Conservation (phyloP, 2,113 vertebrate genomes). For the Gallinago jamesoni region DNA sequence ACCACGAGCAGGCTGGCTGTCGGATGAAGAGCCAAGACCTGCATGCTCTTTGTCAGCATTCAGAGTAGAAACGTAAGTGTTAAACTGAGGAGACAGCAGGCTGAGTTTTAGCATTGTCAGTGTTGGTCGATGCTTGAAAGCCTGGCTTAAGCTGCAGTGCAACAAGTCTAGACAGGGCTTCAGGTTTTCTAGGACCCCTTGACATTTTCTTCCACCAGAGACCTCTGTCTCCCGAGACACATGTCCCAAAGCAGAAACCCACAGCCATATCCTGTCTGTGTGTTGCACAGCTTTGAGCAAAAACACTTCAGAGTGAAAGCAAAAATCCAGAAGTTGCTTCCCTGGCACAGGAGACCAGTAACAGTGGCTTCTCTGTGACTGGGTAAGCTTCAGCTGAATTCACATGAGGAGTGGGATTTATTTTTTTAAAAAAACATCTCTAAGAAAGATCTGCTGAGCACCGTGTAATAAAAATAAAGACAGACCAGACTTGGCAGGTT, state of each 20-base stretch:
- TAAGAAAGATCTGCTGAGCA: neutral
- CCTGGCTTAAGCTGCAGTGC: neutral
- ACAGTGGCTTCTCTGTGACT: neutral
- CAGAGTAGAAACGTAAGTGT: neutral
- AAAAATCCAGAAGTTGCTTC: neutral
- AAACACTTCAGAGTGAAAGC: neutral
- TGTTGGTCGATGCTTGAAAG: neutral
- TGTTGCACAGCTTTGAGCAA: neutral
- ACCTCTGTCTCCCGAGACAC: neutral
- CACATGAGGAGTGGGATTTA: neutral
- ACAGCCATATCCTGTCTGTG: neutral
- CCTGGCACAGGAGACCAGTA: neutral
- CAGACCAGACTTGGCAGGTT: conserved; percentile 8
- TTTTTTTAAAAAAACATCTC: neutral
- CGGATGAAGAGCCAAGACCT: neutral
- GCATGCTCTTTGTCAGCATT: neutral
- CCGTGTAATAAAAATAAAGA: neutral
- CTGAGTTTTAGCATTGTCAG: neutral
- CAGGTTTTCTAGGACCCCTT: neutral
- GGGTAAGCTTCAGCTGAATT: neutral
- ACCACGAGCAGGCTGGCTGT: neutral
- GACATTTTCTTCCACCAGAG: neutral
- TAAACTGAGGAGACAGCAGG: neutral
- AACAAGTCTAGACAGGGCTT: neutral
- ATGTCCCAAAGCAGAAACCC: neutral